Conservation (phyloP, 2,888 invertebrate species). For the Drosophila diplacantha region DNA sequence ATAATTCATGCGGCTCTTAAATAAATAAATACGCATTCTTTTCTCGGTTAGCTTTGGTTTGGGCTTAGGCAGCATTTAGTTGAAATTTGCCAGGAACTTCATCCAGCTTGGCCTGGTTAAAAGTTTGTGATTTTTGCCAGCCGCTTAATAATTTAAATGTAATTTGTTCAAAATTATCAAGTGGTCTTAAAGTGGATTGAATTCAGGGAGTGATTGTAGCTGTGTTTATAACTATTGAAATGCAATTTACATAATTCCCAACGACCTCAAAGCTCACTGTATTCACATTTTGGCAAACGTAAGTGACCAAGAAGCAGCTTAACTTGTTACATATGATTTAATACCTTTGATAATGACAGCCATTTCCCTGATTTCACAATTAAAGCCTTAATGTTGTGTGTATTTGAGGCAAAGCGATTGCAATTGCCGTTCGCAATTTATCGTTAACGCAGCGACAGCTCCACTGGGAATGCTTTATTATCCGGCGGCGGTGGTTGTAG, state of each 20-base stretch:
- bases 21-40: conserved; percentile 6
- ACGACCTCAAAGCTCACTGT: too few species aligned
- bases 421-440: conserved; percentile 26
- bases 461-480: conserved; percentile 31
- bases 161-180: too few species aligned
- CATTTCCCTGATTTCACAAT: not conserved
- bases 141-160: not conserved
- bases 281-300: too few species aligned
- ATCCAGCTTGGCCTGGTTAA: not conserved
- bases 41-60: not conserved
- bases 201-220: too few species aligned
- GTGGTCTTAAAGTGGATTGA: too few species aligned
- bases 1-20: conserved; percentile 10
- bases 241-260: too few species aligned
- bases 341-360: not conserved
- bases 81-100: not conserved
- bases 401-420: conserved; percentile 5
- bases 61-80: not conserved
- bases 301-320: too few species aligned
- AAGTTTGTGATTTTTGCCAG: not conserved
- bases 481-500: conserved; percentile 4
- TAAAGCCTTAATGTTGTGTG: not conserved
- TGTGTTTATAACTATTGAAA: not conserved
- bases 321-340: not conserved
- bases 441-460: conserved; percentile 11